A percentile compares a stretch with the other conserved stretches of the same genome.
These are phyloP conservation scores for Desmophyllum pertusum DNA, from an alignment of 92 coral and sea anemone genomes.

Conservation along the genomic window DNA sequence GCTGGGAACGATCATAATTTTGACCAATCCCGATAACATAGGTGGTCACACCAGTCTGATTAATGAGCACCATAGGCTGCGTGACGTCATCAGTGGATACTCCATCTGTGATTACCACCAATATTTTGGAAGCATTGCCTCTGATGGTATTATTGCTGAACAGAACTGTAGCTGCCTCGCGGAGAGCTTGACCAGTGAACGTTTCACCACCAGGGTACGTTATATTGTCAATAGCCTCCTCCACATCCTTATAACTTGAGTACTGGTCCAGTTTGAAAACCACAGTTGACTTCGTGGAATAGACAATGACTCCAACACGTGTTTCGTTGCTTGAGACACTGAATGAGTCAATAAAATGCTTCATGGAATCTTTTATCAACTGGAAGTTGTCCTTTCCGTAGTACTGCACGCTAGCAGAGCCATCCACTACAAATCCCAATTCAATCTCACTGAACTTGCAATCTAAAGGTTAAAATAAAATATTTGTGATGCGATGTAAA, in stretches of 20 bases:
- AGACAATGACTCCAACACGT: constrained; percentile 34
- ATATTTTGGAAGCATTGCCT: constrained; percentile 9
- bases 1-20: constrained; percentile 20
- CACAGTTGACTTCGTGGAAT: constrained; percentile 20
- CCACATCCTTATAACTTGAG: neutral
- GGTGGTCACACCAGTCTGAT: constrained; percentile 1
- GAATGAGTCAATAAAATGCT: constrained; percentile 10
- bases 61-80: neutral
- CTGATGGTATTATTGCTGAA: neutral
- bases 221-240: constrained; percentile 10
- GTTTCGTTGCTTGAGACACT: constrained; percentile 16
- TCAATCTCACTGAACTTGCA: constrained; percentile 22
- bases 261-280: constrained; percentile 17
- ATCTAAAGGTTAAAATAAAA: neutral
- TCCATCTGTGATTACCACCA: constrained; percentile 28
- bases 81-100: constrained; percentile 33
- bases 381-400: constrained; percentile 31
- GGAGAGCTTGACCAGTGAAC: constrained; percentile 20
- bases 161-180: neutral
- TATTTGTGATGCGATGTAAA: too few species aligned
- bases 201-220: constrained; percentile 29
- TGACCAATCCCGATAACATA: constrained; percentile 15
- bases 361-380: constrained; percentile 13
- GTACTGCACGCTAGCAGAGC: constrained; percentile 19
- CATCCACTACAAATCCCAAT: constrained; percentile 32